A percentile compares a stretch with the other conserved stretches of the same genome.
Evolutionary conservation across 2,888 invertebrate genomes (phyloP).

Genomic region (Peribatodes rhomboidaria): DNA sequence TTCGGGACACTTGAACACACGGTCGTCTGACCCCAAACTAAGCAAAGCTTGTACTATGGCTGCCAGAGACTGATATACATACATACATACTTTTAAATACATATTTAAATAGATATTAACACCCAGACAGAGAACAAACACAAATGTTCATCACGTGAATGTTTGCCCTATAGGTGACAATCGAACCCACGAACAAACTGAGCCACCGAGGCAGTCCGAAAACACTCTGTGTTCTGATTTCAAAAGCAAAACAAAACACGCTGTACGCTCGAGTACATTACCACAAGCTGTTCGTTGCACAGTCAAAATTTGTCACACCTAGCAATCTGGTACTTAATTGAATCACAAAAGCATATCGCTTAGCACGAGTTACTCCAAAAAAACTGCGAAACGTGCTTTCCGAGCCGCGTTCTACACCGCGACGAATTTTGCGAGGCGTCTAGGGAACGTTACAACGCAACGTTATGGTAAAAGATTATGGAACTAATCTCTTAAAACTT

Average conservation of each 20-base stretch:
- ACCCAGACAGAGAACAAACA: no score
- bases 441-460: slow-evolving; percentile 13
- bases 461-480: slow-evolving; percentile 30
- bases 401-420: slow-evolving; percentile 21
- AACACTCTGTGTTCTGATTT: neutral
- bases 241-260: neutral
- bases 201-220: no score
- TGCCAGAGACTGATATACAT: no score
- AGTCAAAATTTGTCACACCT: neutral
- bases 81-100: no score
- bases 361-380: slow-evolving; percentile 20
- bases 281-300: neutral
- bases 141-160: no score
- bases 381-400: slow-evolving; percentile 8
- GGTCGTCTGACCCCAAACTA: no score
- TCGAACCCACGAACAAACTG: no score
- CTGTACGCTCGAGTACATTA: neutral
- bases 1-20: no score
- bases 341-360: slow-evolving; percentile 16
- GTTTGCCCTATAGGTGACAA: no score
- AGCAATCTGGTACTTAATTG: slow-evolving; percentile 6
- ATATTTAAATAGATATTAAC: no score
- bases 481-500: slow-evolving; percentile 36
- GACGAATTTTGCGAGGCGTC: slow-evolving; percentile 26
- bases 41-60: no score